These are phyloP conservation scores for Physeter macrocephalus DNA, from an alignment of 2,113 vertebrate species.

Conservation along the genomic window DNA sequence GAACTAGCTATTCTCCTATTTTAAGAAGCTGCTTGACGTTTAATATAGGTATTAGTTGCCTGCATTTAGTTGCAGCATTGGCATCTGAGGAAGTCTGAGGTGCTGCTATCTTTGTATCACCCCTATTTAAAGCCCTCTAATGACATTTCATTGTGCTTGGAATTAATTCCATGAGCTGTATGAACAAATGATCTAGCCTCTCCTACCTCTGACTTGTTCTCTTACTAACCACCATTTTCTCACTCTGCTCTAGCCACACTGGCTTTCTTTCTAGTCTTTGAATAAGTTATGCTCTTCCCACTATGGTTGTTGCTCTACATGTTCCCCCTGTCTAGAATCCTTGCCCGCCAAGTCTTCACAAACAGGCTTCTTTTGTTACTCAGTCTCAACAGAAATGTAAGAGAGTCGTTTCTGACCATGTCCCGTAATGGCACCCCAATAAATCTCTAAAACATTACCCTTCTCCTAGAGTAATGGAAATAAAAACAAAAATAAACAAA, in stretches of 20 bases:
- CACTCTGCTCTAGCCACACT: neutral
- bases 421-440: fast-evolving
- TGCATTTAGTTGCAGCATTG: neutral
- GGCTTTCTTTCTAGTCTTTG: neutral
- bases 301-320: neutral
- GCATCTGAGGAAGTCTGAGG: neutral
- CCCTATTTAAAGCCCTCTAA: neutral
- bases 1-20: neutral
- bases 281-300: neutral
- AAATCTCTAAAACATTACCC: neutral
- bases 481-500: neutral
- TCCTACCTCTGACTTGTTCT: neutral
- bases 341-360: neutral
- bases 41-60: neutral
- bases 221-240: neutral
- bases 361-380: neutral
- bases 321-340: neutral
- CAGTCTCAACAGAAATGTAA: neutral
- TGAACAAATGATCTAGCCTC: neutral
- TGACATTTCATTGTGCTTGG: neutral
- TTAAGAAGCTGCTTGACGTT: neutral
- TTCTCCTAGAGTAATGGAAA: neutral
- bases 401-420: neutral
- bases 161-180: neutral
- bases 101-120: neutral